These are phyloP conservation scores for Bombyx huttoni DNA, from an alignment of 2,888 invertebrate species.

Conservation along the genomic window DNA sequence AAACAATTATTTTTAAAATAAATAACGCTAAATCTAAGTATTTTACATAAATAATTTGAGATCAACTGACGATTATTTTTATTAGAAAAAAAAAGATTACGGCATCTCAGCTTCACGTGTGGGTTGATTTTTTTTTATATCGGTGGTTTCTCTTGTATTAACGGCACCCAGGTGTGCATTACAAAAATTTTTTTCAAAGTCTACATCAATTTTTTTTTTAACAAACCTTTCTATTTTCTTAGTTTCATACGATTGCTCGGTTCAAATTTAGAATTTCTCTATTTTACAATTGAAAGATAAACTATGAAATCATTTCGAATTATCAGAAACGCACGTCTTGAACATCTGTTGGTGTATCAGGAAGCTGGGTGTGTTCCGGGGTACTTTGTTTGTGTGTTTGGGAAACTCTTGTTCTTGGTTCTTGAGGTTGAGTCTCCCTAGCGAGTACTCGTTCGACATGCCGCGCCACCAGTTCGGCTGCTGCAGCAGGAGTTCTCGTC, in stretches of 20 bases:
- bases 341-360: constrained; percentile 77
- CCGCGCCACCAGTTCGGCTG: constrained; percentile 68
- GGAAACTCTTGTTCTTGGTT: constrained; percentile 37
- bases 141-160: constrained; percentile 23
- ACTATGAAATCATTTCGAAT: neutral
- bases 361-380: constrained; percentile 48
- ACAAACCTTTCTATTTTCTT: constrained; percentile 1
- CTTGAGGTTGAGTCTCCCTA: constrained; percentile 66
- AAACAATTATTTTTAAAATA: constrained; percentile 28
- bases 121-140: constrained; percentile 18
- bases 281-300: neutral
- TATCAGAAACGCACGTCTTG: constrained; percentile 74
- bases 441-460: constrained; percentile 74
- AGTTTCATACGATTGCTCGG: neutral
- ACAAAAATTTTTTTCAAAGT: no score
- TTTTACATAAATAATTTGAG: constrained; percentile 66
- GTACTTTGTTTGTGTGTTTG: constrained; percentile 40
- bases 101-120: constrained; percentile 8
- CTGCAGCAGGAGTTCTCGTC: constrained; percentile 59
- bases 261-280: neutral
- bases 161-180: constrained; percentile 45
- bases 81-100: constrained; percentile 2
- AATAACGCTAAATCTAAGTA: constrained; percentile 50
- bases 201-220: constrained; percentile 27
- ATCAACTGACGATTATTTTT: constrained; percentile 30